Percentiles rank a stretch among this genome's conserved stretches.
These are phyloP conservation scores for Sinella curviseta DNA, from an alignment of 1,140 invertebrate genomes.

Conservation along the genomic window DNA sequence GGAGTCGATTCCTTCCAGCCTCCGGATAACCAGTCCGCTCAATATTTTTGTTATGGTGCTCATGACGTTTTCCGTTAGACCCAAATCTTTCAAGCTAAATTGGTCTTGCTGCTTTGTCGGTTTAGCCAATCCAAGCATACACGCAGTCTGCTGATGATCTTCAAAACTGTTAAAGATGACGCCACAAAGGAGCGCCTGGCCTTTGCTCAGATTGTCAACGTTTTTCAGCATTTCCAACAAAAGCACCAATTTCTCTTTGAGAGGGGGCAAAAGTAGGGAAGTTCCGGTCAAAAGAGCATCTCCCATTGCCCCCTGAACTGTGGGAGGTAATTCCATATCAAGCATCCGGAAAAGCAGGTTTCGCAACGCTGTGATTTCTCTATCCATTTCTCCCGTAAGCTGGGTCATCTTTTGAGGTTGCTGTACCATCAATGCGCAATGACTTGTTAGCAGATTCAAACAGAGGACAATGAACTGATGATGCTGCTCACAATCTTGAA, in stretches of 20 bases:
- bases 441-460: conserved; percentile 63
- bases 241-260: conserved; percentile 64
- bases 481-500: conserved; percentile 56
- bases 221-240: conserved; percentile 63
- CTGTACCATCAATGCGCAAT: conserved; percentile 58
- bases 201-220: conserved; percentile 60
- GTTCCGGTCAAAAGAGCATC: conserved; percentile 65
- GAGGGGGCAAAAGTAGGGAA: conserved; percentile 62
- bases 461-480: conserved; percentile 64
- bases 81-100: conserved; percentile 60
- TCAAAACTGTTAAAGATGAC: conserved; percentile 66
- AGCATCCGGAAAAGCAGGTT: conserved; percentile 55
- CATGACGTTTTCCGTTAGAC: conserved; percentile 40
- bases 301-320: conserved; percentile 60
- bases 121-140: conserved; percentile 59
- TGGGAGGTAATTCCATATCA: conserved; percentile 61
- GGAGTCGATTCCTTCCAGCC: background rate
- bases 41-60: conserved; percentile 2
- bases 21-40: conserved; percentile 35
- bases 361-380: conserved; percentile 31
- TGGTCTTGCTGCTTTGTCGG: conserved; percentile 47
- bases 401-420: background rate
- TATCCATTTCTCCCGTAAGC: conserved; percentile 23
- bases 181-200: conserved; percentile 64
- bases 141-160: conserved; percentile 63